Percentiles rank a stretch among this genome's conserved stretches.
Conservation (phyloP, 2,113 vertebrate species). For the Scalopus aquaticus region DNA sequence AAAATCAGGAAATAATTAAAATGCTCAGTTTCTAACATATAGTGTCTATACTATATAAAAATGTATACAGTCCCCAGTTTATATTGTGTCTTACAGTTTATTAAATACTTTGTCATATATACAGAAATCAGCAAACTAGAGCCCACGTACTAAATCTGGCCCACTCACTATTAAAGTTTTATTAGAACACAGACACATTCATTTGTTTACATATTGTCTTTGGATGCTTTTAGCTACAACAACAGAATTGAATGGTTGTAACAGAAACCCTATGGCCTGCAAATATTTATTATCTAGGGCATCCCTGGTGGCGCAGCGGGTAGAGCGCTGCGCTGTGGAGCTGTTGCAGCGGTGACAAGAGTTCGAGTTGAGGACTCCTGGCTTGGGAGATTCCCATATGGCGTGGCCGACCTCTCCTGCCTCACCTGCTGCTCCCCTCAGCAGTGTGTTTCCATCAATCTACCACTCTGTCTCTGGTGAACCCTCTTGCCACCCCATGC, state of each 20-base stretch:
- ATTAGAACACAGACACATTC: not conserved
- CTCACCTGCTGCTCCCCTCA: no score
- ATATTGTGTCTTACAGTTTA: not conserved
- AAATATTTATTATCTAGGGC: no score
- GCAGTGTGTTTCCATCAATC: no score
- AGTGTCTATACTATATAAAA: not conserved
- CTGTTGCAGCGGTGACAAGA: no score
- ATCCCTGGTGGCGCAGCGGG: no score
- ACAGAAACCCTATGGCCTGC: not conserved
- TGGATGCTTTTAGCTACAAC: not conserved
- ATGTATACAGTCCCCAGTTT: not conserved
- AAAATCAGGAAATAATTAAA: not conserved
- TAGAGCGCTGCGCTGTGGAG: no score
- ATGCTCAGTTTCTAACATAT: not conserved
- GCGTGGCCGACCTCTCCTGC: no score
- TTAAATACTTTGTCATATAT: not conserved
- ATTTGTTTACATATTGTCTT: not conserved
- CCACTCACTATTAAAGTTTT: constrained; percentile 11
- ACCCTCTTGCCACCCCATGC: no score
- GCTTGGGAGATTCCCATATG: no score
- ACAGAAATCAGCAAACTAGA: not conserved
- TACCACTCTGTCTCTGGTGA: no score
- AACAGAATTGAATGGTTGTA: not conserved
- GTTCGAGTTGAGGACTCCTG: no score
- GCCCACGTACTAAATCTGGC: not conserved